A percentile compares a stretch with the other conserved stretches of the same genome.
Evolutionary conservation across 2,888 invertebrate genomes (phyloP).

Genomic region (Agonopterix arenella): DNA sequence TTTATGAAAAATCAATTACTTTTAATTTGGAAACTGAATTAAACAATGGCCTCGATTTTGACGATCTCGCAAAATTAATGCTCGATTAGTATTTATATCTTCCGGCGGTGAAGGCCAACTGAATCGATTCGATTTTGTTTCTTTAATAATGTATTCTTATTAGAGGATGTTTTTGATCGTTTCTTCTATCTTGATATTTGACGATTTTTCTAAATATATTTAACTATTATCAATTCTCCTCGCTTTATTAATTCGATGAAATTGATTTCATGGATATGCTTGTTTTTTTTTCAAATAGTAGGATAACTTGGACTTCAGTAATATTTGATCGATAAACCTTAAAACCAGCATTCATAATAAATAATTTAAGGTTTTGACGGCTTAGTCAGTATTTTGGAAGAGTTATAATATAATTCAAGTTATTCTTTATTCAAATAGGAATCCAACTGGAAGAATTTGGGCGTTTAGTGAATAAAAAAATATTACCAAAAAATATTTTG

Average conservation of each 20-base stretch:
- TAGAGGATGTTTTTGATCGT: no score
- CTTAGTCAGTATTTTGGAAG: neutral
- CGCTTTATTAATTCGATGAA: no score
- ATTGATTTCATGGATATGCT: no score
- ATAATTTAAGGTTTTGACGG: no score
- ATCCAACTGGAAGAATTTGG: slow-evolving; percentile 5
- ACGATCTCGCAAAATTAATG: slow-evolving; percentile 23
- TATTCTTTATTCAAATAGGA: neutral
- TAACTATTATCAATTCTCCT: no score
- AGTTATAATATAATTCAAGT: neutral
- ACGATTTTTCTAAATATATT: no score
- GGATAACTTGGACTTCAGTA: no score
- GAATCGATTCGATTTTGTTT: slow-evolving; percentile 14
- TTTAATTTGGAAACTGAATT: slow-evolving; percentile 22
- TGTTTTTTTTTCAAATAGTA: no score
- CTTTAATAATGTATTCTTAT: slow-evolving; percentile 1
- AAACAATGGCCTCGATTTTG: slow-evolving; percentile 24
- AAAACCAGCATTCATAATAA: neutral
- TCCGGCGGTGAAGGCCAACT: slow-evolving; percentile 25
- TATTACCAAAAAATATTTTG: no score
- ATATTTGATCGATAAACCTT: no score
- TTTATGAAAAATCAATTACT: no score
- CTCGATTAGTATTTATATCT: slow-evolving; percentile 24
- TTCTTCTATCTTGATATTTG: no score
- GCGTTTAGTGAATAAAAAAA: neutral